Evolutionary conservation across 2,888 invertebrate species (phyloP).

Genomic region (Clostera curtula): DNA sequence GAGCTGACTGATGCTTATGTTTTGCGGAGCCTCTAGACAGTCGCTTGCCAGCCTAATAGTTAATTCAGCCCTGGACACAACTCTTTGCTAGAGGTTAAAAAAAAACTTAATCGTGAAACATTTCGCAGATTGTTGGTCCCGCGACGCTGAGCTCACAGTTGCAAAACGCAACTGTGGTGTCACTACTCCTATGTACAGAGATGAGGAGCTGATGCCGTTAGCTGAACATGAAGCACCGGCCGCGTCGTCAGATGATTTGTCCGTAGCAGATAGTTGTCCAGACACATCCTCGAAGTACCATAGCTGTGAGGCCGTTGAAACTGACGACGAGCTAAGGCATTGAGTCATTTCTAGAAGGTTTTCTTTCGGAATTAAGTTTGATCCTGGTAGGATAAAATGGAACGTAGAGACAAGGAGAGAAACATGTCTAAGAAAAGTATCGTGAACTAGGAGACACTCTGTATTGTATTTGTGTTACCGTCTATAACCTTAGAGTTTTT

Average conservation of each 20-base stretch:
- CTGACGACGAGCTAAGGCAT: constrained; percentile 67
- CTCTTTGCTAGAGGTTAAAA: no score
- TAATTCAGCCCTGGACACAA: no score
- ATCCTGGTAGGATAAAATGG: no score
- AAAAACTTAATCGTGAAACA: constrained; percentile 2
- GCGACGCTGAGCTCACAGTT: constrained; percentile 32
- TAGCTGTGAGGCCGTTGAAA: constrained; percentile 83
- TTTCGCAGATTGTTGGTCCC: constrained; percentile 47
- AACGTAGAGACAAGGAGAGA: no score
- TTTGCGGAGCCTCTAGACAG: no score
- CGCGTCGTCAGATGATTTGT: constrained; percentile 78
- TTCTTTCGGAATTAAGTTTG: no score
- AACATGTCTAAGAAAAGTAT: no score
- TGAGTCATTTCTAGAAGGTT: constrained; percentile 18
- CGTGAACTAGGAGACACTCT: no score
- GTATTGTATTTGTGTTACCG: no score
- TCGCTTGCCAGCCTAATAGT: no score
- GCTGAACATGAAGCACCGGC: constrained; percentile 74
- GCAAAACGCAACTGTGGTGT: constrained; percentile 43
- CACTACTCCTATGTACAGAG: constrained; percentile 30
- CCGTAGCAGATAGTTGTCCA: constrained; percentile 81
- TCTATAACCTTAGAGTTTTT: no score
- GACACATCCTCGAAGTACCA: constrained; percentile 85
- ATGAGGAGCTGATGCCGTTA: constrained; percentile 79
- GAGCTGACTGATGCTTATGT: no score